Conservation (phyloP, 2,888 invertebrate genomes). For the Tineola bisselliella region DNA sequence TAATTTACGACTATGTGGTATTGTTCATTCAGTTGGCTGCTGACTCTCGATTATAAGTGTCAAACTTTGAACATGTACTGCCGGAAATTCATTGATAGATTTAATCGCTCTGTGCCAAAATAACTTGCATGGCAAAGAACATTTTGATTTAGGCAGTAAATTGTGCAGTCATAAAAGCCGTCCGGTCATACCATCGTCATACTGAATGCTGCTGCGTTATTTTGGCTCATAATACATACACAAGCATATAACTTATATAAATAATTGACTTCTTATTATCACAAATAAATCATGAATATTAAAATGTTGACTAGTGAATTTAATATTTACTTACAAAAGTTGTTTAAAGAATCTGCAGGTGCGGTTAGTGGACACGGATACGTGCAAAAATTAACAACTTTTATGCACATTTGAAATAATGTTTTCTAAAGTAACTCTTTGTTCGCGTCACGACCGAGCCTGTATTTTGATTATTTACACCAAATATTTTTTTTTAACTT, state of each 20-base stretch:
- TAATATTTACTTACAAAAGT: background rate
- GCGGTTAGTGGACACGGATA: background rate
- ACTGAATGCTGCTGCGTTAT: background rate
- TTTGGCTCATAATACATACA: background rate
- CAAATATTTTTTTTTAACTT: no score
- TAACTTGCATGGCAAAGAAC: conserved; percentile 39
- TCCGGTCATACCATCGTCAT: conserved; percentile 40
- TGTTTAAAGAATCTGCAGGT: background rate
- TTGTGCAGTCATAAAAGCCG: conserved; percentile 62
- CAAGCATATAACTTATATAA: background rate
- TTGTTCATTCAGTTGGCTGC: conserved; percentile 61
- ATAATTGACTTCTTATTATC: background rate
- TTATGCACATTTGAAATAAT: background rate
- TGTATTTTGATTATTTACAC: background rate
- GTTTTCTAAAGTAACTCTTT: background rate
- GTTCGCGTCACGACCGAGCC: background rate
- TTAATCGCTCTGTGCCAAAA: conserved; percentile 58
- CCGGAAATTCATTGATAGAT: conserved; percentile 68
- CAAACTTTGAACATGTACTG: conserved; percentile 38
- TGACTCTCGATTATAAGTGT: conserved; percentile 65
- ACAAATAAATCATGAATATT: background rate
- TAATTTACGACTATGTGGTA: conserved; percentile 58
- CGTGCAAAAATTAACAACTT: background rate
- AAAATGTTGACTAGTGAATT: background rate
- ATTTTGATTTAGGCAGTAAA: conserved; percentile 60